Percentiles rank a stretch among this genome's conserved stretches.
Evolutionary conservation across 2,113 vertebrate species (phyloP).

Genomic region (Fregetta grallaria): DNA sequence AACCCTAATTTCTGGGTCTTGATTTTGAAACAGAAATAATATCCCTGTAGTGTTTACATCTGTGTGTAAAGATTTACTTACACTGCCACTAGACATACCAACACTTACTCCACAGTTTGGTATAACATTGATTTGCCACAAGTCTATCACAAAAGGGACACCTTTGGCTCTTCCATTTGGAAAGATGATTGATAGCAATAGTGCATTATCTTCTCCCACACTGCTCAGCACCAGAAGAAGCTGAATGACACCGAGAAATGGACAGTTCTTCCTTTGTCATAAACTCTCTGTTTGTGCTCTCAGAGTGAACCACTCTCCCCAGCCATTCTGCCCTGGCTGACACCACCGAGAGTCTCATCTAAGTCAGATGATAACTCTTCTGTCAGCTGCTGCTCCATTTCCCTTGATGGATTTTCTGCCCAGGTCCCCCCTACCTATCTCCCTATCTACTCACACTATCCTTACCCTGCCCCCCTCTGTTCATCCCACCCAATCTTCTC

Average conservation of each 20-base stretch:
- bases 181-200: not conserved
- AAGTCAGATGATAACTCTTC: not conserved
- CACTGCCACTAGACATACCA: not conserved
- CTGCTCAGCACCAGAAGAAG: not conserved
- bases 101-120: not conserved
- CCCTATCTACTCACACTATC: not conserved
- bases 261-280: not conserved
- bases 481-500: not conserved
- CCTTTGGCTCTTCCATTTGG: not conserved
- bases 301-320: not conserved
- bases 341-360: not conserved
- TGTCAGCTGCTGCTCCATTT: not conserved
- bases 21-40: not conserved
- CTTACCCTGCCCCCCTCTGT: not conserved
- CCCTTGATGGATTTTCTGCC: not conserved
- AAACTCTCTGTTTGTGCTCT: not conserved
- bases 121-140: not conserved
- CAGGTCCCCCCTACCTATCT: not conserved
- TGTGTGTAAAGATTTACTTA: not conserved
- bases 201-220: not conserved
- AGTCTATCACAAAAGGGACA: not conserved
- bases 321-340: not conserved
- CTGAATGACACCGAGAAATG: rapidly evolving
- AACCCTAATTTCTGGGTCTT: not conserved
- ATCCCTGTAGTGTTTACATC: not conserved